Evolutionary conservation across 2,888 invertebrate species (phyloP).

Genomic region (Stenoptilia bipunctidactyla): DNA sequence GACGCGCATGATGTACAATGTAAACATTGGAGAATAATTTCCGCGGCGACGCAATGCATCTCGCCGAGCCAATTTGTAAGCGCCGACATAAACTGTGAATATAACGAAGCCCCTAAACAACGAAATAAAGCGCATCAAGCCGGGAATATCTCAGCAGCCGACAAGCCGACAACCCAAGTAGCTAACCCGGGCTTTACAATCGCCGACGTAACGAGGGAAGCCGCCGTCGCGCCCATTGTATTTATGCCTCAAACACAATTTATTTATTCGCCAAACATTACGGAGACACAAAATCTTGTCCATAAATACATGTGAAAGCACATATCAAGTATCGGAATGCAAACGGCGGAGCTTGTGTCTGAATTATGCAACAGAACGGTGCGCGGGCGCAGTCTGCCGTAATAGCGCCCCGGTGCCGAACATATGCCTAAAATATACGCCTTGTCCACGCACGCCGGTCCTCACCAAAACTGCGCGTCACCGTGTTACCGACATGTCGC

Average conservation of each 20-base stretch:
- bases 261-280: slow-evolving; percentile 70
- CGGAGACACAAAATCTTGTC: slow-evolving; percentile 70
- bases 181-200: slow-evolving; percentile 59
- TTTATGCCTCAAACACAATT: slow-evolving; percentile 66
- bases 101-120: slow-evolving; percentile 67
- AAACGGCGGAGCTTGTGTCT: slow-evolving; percentile 64
- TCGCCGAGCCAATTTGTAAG: slow-evolving; percentile 60
- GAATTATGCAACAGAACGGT: slow-evolving; percentile 65
- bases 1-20: slow-evolving; percentile 41
- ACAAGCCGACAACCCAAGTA: slow-evolving; percentile 58
- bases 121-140: slow-evolving; percentile 44
- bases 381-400: slow-evolving; percentile 45
- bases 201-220: slow-evolving; percentile 67
- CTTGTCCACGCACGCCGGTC: background rate
- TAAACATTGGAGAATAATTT: slow-evolving; percentile 36
- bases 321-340: slow-evolving; percentile 71
- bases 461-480: too few species aligned
- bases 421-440: slow-evolving; percentile 49
- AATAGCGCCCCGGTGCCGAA: slow-evolving; percentile 51
- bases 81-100: slow-evolving; percentile 53
- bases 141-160: slow-evolving; percentile 56
- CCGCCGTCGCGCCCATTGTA: slow-evolving; percentile 63
- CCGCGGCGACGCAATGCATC: slow-evolving; percentile 30
- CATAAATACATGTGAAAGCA: slow-evolving; percentile 71
- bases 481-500: background rate